Evolutionary conservation across 1,140 invertebrate species (phyloP).

Genomic region (Drosophila setifemur): DNA sequence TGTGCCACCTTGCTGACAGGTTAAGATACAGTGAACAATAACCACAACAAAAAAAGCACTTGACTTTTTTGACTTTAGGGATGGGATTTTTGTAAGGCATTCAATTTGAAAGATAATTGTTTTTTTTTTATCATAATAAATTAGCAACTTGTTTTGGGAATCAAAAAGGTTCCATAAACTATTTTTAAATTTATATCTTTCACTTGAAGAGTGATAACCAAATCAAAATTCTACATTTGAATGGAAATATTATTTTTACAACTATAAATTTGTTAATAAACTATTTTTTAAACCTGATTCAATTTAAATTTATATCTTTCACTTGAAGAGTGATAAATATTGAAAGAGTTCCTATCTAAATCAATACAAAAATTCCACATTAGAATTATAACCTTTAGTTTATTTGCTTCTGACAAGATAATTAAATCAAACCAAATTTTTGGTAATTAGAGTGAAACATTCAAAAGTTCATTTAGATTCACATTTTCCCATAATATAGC

Average conservation of each 20-base stretch:
- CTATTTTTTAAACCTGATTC: background rate
- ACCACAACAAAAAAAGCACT: slow-evolving; percentile 40
- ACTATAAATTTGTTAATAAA: background rate
- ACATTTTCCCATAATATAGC: too few relatives aligned
- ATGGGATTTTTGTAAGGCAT: too few relatives aligned
- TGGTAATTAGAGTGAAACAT: too few relatives aligned
- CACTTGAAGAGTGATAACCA: background rate
- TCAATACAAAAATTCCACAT: background rate
- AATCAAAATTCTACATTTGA: background rate
- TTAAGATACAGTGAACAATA: slow-evolving; percentile 46
- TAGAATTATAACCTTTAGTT: too few relatives aligned
- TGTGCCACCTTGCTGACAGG: slow-evolving; percentile 38
- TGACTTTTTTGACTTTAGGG: slow-evolving; percentile 38
- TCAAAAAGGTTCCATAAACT: background rate
- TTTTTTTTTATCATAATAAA: background rate
- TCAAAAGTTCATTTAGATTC: too few relatives aligned
- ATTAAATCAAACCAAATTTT: too few relatives aligned
- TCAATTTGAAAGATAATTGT: too few relatives aligned
- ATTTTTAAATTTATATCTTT: background rate
- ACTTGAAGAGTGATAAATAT: background rate
- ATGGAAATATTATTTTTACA: background rate
- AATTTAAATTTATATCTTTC: background rate
- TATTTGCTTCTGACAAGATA: too few relatives aligned
- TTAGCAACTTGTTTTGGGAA: background rate
- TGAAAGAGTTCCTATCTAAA: too few relatives aligned